These are phyloP conservation scores for Nomia melanderi DNA, from an alignment of 1,140 invertebrate genomes.

Conservation along the genomic window DNA sequence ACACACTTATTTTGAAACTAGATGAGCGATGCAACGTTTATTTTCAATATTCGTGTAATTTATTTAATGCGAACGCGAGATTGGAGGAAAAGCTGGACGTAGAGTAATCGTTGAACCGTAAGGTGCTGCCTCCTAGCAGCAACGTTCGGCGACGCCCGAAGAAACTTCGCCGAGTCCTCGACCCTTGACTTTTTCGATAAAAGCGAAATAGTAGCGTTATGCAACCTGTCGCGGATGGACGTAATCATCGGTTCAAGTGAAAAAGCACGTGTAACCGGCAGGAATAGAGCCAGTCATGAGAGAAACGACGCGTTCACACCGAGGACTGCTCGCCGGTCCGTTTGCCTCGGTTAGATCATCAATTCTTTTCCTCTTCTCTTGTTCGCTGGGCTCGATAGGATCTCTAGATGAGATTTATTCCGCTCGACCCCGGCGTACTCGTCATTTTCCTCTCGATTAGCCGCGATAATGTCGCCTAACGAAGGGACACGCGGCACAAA, in stretches of 20 bases:
- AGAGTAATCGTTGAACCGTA: neutral
- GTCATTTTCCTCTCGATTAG: conserved; percentile 43
- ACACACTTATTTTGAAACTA: no score
- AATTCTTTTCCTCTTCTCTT: neutral
- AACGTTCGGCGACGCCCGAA: neutral
- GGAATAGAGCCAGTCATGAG: neutral
- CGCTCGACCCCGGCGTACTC: neutral
- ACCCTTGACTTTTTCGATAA: conserved; percentile 46
- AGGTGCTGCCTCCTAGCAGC: neutral
- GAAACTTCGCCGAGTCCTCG: conserved; percentile 17
- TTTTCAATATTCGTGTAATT: no score
- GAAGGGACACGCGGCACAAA: conserved; percentile 22
- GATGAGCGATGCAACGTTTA: no score
- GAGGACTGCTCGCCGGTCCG: neutral
- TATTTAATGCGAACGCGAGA: no score
- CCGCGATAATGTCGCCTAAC: conserved; percentile 46
- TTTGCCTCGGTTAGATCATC: neutral
- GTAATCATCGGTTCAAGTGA: conserved; percentile 4
- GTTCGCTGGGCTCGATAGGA: conserved; percentile 14
- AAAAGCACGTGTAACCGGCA: no score
- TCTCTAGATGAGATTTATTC: conserved; percentile 32
- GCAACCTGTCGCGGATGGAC: conserved; percentile 18
- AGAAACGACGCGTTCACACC: conserved; percentile 15
- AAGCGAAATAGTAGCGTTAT: conserved; percentile 24
- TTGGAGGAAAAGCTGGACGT: neutral